Percentiles rank a stretch among this genome's conserved stretches.
These are phyloP conservation scores for Blomia tropicalis DNA, from an alignment of 2,888 invertebrate species.

Conservation along the genomic window DNA sequence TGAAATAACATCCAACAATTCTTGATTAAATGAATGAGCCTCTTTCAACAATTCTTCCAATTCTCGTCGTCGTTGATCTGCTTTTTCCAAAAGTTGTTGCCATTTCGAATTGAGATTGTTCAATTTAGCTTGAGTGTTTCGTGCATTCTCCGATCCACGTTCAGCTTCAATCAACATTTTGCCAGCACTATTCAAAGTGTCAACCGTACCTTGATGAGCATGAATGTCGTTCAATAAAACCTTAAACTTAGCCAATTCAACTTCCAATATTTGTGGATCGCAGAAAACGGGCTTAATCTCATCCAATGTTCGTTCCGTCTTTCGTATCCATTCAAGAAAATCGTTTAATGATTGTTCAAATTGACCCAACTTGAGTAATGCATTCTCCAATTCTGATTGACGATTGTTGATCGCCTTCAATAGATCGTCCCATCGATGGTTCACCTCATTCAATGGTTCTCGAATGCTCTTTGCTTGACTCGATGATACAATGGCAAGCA, in stretches of 20 bases:
- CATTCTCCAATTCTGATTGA: conserved; percentile 78
- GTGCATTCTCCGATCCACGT: conserved; percentile 57
- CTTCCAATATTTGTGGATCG: conserved; percentile 83
- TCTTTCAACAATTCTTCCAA: conserved; percentile 64
- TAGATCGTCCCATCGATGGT: conserved; percentile 82
- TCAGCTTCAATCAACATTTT: conserved; percentile 75
- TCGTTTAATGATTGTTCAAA: conserved; percentile 92
- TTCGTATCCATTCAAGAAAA: conserved; percentile 79
- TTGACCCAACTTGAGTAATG: conserved; percentile 80
- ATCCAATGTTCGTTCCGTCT: conserved; percentile 67
- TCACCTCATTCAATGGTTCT: conserved; percentile 74
- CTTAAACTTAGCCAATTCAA: conserved; percentile 86
- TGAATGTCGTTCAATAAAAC: conserved; percentile 86
- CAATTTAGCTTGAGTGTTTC: conserved; percentile 72
- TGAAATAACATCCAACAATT: conserved; percentile 78
- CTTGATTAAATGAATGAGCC: conserved; percentile 76
- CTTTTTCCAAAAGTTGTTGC: conserved; percentile 71
- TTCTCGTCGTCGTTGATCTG: conserved; percentile 61
- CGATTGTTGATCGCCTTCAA: conserved; percentile 77
- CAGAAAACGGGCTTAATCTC: conserved; percentile 75
- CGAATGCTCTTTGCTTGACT: conserved; percentile 85
- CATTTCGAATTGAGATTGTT: conserved; percentile 72
- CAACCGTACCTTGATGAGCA: conserved; percentile 85
- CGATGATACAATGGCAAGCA: conserved; percentile 77
- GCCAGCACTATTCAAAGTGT: conserved; percentile 86